Base-by-base conservation (phyloP, 2,888 invertebrate genomes). In the Peribatodes rhomboidaria region DNA sequence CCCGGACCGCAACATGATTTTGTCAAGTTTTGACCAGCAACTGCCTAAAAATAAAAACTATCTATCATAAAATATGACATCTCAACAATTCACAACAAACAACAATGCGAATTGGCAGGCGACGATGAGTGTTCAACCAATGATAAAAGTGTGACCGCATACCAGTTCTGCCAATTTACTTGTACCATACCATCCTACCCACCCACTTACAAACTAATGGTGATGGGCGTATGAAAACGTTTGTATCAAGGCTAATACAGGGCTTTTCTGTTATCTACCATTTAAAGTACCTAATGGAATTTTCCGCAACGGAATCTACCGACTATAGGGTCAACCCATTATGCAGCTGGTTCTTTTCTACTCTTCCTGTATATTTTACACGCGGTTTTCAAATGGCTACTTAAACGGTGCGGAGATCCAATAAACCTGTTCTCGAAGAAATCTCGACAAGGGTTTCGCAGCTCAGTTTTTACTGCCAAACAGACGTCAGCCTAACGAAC, bases 141-240 rank as follows among this genome's bases (percentile, higher is more conserved):
- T 79, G 77, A 81, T 84, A 80, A 79, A 81, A 81, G 70, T 64
- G 77, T 80, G 77, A 79, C 79, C 78, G 69, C 80, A 75, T 79
- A 79, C 77, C 73, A 72, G 68, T 82, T 81, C 77, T 73, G 73
- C 78, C 75, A 82, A 85, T 84, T 84, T 82, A 55, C 20, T n/a
- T 55, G 6, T 35, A 47, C 47, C 27, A 10, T n/a, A n/a, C n/a
- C n/a, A n/a, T n/a, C n/a, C n/a, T n/a, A 53, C 39, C 39, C 11
- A 22, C 16, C 18, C 18, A 74, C 72, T 67, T 76, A 71, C 76
- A 68, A 72, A 68, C 71, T 72, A 72, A 72, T 72, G 65, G 68
- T 73, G 75, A 68, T 74, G 73, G 76, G 74, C 76, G 70, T 78
- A 78, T 70, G 70, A 76, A 72, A 76, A 71, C 31, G 65, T 68